These are phyloP conservation scores for Paedocypris sp. DNA, from an alignment of 2,113 vertebrate species.

Conservation along the genomic window DNA sequence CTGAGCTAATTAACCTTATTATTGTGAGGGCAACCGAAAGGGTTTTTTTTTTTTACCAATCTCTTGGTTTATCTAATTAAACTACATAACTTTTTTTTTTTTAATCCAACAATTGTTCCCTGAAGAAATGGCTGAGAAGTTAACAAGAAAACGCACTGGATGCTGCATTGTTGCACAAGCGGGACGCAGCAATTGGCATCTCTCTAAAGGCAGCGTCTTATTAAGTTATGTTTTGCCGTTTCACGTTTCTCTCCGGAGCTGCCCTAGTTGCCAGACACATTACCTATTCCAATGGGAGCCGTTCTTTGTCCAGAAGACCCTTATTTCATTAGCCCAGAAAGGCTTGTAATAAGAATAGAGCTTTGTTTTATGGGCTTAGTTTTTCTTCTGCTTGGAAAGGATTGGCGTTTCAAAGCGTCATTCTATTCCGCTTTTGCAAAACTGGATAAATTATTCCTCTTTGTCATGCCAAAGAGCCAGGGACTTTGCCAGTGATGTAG, in stretches of 20 bases:
- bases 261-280: constrained; percentile 37
- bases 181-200: constrained; percentile 31
- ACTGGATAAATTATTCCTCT: constrained; percentile 9
- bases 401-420: background rate
- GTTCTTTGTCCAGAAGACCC: constrained; percentile 30
- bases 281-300: constrained; percentile 26
- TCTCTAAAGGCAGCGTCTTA: constrained; percentile 29
- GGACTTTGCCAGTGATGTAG: background rate
- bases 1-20: constrained; percentile 64
- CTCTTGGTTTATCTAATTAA: constrained; percentile 38
- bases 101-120: constrained; percentile 45
- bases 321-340: constrained; percentile 39
- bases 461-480: background rate
- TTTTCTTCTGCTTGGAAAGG: constrained; percentile 3
- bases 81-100: constrained; percentile 32
- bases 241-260: constrained; percentile 33
- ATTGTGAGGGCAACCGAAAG: constrained; percentile 44
- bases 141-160: constrained; percentile 31
- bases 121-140: constrained; percentile 46
- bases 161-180: constrained; percentile 35
- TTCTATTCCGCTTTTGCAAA: constrained; percentile 13
- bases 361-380: constrained; percentile 26
- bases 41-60: constrained; percentile 50
- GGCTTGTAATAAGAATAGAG: constrained; percentile 27
- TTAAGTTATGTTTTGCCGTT: constrained; percentile 33